Percentiles rank a stretch among this genome's conserved stretches.
phyloP scores from a whole-genome alignment of 1,140 invertebrate species.

The Laodelphax striatellus region DNA sequence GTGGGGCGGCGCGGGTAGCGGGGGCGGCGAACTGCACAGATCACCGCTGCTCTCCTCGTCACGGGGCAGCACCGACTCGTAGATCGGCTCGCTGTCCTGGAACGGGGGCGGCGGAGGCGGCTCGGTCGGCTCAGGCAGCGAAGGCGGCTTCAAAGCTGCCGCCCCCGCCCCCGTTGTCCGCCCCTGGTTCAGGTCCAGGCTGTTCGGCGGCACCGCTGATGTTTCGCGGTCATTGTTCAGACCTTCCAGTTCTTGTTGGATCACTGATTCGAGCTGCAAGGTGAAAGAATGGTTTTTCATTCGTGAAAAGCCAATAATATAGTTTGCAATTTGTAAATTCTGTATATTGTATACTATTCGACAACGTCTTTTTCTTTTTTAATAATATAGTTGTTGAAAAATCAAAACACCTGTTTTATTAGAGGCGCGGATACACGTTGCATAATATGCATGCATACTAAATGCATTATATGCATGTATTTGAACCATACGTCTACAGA shows the following conservation, averaged over 20 bases:
- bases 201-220: constrained; percentile 17
- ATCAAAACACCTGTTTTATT: too few relatives aligned
- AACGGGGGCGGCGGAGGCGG: constrained; percentile 56
- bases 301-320: too few relatives aligned
- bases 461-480: too few relatives aligned
- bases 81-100: constrained; percentile 58
- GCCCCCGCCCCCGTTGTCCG: background rate
- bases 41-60: constrained; percentile 35
- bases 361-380: too few relatives aligned
- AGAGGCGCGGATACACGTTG: too few relatives aligned
- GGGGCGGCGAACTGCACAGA: constrained; percentile 36
- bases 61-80: constrained; percentile 65
- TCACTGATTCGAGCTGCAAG: constrained; percentile 40
- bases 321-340: too few relatives aligned
- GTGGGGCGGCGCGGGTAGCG: constrained; percentile 33
- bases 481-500: too few relatives aligned
- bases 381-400: too few relatives aligned
- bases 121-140: constrained; percentile 58
- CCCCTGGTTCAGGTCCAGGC: constrained; percentile 12
- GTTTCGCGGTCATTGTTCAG: constrained; percentile 13
- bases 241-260: constrained; percentile 40
- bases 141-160: constrained; percentile 23
- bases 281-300: too few relatives aligned
- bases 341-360: too few relatives aligned
- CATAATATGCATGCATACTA: too few relatives aligned